A percentile compares a stretch with the other conserved stretches of the same genome.
Conservation (phyloP, 2,797 vertebrate genomes). For the Lophius americanus region DNA sequence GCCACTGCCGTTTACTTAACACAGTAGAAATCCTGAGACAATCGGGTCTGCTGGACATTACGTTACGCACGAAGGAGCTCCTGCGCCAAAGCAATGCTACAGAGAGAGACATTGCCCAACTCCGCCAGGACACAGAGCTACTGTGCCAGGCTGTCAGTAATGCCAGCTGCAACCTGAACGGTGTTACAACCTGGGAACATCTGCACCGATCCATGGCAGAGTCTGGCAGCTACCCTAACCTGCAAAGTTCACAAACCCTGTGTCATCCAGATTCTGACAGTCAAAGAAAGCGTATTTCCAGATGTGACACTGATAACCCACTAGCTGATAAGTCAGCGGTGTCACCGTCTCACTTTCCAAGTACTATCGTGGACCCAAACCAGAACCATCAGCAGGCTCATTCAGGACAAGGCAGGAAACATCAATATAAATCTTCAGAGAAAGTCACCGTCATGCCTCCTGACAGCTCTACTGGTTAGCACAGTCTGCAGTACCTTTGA, state of each 20-base stretch:
- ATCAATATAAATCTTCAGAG: constrained; percentile 12
- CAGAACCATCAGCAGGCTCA: constrained; percentile 19
- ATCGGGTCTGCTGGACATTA: constrained; percentile 79
- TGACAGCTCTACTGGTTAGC: constrained; percentile 74
- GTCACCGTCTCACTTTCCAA: constrained; percentile 13
- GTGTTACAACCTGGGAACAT: constrained; percentile 49
- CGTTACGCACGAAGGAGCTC: constrained; percentile 78
- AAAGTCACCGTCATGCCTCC: constrained; percentile 58
- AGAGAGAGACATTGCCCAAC: constrained; percentile 71
- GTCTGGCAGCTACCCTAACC: constrained; percentile 71
- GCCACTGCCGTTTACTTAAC: constrained; percentile 75
- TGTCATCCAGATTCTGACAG: constrained; percentile 11
- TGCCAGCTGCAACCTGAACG: constrained; percentile 15
- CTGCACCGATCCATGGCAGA: constrained; percentile 71
- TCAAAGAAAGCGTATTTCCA: constrained; percentile 18
- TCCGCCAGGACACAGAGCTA: constrained; percentile 76
- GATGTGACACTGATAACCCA: constrained; percentile 5
- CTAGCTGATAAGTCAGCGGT: constrained; percentile 15
- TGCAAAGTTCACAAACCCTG: constrained; percentile 23
- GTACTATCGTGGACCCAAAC: constrained; percentile 12
- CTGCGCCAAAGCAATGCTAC: constrained; percentile 71
- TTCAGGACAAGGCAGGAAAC: constrained; percentile 26
- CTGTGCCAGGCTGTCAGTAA: constrained; percentile 66
- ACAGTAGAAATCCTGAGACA: constrained; percentile 77
- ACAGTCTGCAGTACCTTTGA: constrained; percentile 39